A percentile compares a stretch with the other conserved stretches of the same genome.
Conservation (phyloP, 2,888 invertebrate genomes). For the Ommatoiulus sabulosus region DNA sequence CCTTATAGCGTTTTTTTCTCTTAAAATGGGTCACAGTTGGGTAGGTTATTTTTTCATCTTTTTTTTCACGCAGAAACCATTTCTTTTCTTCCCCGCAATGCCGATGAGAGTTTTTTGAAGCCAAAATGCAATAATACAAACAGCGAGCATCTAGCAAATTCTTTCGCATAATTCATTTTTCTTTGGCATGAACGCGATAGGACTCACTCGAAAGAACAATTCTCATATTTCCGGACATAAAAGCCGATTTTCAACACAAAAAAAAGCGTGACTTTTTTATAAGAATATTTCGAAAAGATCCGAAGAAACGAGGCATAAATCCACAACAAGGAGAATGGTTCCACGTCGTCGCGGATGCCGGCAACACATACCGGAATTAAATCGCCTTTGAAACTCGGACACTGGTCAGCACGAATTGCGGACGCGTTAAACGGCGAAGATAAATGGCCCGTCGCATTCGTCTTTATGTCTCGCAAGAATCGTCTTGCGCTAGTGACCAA, state of each 20-base stretch:
- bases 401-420: conserved; percentile 16
- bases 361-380: not conserved
- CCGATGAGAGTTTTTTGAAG: not conserved
- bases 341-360: not conserved
- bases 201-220: not conserved
- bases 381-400: not conserved
- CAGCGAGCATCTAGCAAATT: not conserved
- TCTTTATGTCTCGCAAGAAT: not conserved
- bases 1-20: not conserved
- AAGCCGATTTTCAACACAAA: not conserved
- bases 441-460: conserved; percentile 6
- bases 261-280: not conserved
- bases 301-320: not conserved
- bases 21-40: not conserved
- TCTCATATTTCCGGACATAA: not conserved
- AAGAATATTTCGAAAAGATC: not conserved
- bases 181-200: not conserved
- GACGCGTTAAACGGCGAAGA: not conserved
- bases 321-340: not conserved
- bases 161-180: not conserved
- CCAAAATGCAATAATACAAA: not conserved
- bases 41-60: not conserved
- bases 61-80: not conserved
- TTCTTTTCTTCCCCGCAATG: not conserved
- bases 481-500: not conserved